Evolutionary conservation across 2,888 invertebrate species (phyloP), one percentile per base, ranked within the genome.

Genomic region (Zaprionus lineosus): DNA sequence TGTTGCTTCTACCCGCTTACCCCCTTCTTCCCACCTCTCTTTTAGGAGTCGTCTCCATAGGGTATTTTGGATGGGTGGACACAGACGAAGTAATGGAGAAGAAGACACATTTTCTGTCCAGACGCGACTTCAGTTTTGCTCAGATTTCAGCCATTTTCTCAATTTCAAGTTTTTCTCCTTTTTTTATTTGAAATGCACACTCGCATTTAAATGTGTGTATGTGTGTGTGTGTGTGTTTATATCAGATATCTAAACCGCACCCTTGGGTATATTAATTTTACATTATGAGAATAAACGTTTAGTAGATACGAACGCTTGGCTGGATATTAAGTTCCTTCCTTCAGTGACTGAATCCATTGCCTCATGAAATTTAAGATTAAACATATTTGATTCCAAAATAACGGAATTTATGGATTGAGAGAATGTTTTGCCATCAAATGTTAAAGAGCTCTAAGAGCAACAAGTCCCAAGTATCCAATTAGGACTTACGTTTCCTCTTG

Each of bases 81-180:
- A 26, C 16, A 31, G 44, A 29, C 8, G 28, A 11, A 4, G 29
- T 11, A 47, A 57, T 33, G 11, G 53, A 12, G 53, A 55, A 36
- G 37, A n/a, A n/a, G 61, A 56, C 61, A 41, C 37, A 41, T 40
- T 60, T 60, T 15, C 43, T 61, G 52, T n/a, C 12, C 36, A 29
- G 39, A 40, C 43, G 29, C 39, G 53, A 31, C 48, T 67, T 56
- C 33, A 48, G 40, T 48, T 36, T 39, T 48, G 50, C 55, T 72
- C 61, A 50, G 56, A 72, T 69, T 69, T 57, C 69, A 53, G 66
- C 51, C 60, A 51, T 47, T 66, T 48, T 18, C 37, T 51, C 60
- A 51, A 43, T 66, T 48, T 18, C 37, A 50, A 51, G 34, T 33
- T 33, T 14, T 2, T 26, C 2, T 16, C 16, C 21, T 19, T 26